Evolutionary conservation across 2,113 vertebrate genomes (phyloP).

Genomic region (Pyxicephalus adspersus): DNA sequence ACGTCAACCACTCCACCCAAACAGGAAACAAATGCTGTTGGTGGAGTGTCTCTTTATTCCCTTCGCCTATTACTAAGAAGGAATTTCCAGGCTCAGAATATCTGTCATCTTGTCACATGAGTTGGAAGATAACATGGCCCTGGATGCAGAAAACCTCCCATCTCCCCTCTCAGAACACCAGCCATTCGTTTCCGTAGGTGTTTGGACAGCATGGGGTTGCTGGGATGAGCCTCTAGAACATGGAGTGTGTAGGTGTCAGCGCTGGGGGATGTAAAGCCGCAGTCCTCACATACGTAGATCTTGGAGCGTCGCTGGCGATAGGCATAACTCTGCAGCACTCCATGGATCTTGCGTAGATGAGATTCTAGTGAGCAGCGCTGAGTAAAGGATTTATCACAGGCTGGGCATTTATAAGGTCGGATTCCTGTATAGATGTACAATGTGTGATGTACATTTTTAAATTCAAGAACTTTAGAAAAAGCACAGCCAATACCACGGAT

Average conservation of each 20-base stretch:
- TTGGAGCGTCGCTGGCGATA: slow-evolving; percentile 88
- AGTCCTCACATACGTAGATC: slow-evolving; percentile 89
- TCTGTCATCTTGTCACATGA: slow-evolving; percentile 11
- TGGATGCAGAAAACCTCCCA: slow-evolving; percentile 69
- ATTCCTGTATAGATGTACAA: slow-evolving; percentile 72
- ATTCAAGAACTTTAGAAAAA: neutral
- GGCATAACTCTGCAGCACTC: slow-evolving; percentile 80
- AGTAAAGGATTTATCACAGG: slow-evolving; percentile 88
- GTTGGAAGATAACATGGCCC: neutral
- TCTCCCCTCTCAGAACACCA: slow-evolving; percentile 59
- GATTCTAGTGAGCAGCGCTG: slow-evolving; percentile 89
- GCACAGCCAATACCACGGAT: neutral
- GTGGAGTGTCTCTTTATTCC: no score
- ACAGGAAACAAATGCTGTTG: no score
- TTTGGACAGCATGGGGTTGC: slow-evolving; percentile 70
- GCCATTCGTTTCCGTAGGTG: slow-evolving; percentile 71
- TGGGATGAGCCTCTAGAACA: slow-evolving; percentile 72
- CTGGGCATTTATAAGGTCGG: slow-evolving; percentile 83
- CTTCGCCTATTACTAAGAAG: no score
- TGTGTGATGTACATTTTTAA: neutral
- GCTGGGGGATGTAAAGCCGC: slow-evolving; percentile 80
- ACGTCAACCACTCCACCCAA: no score
- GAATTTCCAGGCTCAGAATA: neutral
- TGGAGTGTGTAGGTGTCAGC: slow-evolving; percentile 80
- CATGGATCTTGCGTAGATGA: slow-evolving; percentile 86